phyloP scores from a whole-genome alignment of 2,113 vertebrate genomes.

The Capreolus pygargus region DNA sequence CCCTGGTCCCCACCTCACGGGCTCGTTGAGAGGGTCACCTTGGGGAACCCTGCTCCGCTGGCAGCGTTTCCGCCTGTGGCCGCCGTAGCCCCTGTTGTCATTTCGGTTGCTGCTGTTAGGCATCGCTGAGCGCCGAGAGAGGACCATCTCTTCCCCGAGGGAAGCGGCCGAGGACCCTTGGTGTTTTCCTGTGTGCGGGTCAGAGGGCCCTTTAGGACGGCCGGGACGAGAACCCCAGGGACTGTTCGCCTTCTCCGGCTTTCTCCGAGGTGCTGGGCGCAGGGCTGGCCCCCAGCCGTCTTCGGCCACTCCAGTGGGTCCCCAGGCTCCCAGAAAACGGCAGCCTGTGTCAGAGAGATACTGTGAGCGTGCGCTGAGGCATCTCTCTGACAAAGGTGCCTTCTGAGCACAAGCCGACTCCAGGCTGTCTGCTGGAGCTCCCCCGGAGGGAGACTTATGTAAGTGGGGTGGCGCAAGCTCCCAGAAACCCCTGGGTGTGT shows the following conservation, averaged over 20 bases:
- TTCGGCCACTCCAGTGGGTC: rapidly evolving
- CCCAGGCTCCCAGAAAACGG: neutral
- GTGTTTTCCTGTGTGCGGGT: neutral
- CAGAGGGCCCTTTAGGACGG: neutral
- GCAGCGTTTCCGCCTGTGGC: rapidly evolving
- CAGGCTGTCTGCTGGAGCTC: neutral
- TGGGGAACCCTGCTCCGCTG: rapidly evolving
- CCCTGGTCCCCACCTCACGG: neutral
- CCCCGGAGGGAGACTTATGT: neutral
- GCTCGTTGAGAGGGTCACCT: neutral
- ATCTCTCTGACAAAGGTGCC: constrained; percentile 11
- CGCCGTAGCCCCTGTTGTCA: rapidly evolving
- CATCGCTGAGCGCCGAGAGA: neutral
- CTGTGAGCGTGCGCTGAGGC: neutral
- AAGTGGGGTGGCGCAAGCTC: neutral
- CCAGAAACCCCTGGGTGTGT: neutral
- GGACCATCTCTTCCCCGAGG: rapidly evolving
- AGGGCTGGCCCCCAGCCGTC: neutral
- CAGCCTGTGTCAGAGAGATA: neutral
- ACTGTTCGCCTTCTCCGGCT: neutral
- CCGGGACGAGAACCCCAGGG: rapidly evolving
- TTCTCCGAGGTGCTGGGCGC: neutral
- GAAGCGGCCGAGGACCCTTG: rapidly evolving
- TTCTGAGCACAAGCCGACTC: constrained; percentile 5
- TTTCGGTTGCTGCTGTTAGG: neutral